Evolutionary conservation across 2,888 invertebrate genomes (phyloP).

Genomic region (Tenthredo mesomela): DNA sequence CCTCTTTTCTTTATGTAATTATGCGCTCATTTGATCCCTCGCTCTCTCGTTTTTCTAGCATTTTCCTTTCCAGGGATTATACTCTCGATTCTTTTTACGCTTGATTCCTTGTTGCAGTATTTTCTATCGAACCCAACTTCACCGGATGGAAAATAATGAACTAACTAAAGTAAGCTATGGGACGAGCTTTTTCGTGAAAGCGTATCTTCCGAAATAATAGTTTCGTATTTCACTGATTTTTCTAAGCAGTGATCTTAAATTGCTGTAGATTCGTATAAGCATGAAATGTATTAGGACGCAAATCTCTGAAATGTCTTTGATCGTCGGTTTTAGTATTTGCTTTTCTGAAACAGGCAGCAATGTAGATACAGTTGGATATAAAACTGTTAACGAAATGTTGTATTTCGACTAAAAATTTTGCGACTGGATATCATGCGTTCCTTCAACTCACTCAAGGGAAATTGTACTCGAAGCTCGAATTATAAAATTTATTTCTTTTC

Average conservation of each 20-base stretch:
- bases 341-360: background rate
- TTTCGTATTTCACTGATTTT: background rate
- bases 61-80: background rate
- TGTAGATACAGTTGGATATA: background rate
- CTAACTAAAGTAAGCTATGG: background rate
- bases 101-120: background rate
- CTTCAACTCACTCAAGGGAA: background rate
- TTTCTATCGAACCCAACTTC: too few species aligned
- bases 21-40: background rate
- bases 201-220: background rate
- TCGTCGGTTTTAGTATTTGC: background rate
- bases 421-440: background rate
- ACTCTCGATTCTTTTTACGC: background rate
- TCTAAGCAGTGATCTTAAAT: background rate
- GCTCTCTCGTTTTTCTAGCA: background rate
- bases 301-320: background rate
- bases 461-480: background rate
- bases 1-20: background rate
- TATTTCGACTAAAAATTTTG: background rate
- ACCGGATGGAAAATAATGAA: background rate
- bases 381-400: background rate
- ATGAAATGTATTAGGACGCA: background rate
- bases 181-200: background rate
- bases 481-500: conserved; percentile 12
- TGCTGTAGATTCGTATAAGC: background rate